Conservation (phyloP, 2,113 vertebrate species). For the Hepsetus odoe region DNA sequence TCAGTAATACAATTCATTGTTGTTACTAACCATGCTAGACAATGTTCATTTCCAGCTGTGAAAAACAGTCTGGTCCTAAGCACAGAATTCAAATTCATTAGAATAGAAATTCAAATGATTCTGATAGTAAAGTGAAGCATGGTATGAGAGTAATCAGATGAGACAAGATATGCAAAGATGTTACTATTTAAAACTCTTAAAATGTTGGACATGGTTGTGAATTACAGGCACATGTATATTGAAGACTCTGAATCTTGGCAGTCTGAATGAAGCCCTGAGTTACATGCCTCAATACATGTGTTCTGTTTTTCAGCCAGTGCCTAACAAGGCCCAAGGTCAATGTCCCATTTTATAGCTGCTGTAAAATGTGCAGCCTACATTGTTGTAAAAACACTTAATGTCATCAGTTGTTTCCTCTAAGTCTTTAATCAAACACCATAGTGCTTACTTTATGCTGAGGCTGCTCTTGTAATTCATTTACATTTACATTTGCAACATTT, state of each 20-base stretch:
- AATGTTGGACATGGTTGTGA: neutral
- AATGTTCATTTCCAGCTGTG: too few relatives aligned
- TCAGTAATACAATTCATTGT: too few relatives aligned
- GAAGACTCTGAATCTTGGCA: constrained; percentile 23
- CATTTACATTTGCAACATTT: neutral
- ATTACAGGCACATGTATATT: neutral
- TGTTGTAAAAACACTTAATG: too few relatives aligned
- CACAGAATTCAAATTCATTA: too few relatives aligned
- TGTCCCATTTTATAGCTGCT: neutral
- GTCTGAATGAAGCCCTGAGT: constrained; percentile 4
- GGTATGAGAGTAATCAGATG: neutral
- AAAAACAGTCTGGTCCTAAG: too few relatives aligned
- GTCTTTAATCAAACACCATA: neutral
- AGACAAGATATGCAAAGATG: neutral
- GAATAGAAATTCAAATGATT: too few relatives aligned
- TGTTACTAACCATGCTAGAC: too few relatives aligned
- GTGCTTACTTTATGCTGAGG: neutral
- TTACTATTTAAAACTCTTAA: neutral
- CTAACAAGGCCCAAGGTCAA: neutral
- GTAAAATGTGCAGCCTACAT: neutral
- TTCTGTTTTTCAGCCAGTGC: neutral
- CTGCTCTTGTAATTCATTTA: neutral
- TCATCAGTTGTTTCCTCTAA: neutral
- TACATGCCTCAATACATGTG: constrained; percentile 2
- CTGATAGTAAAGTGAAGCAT: neutral